Evolutionary conservation across 2,888 invertebrate genomes (phyloP), one percentile per base, ranked within the genome.

Genomic region (Pristionchus entomophagus): DNA sequence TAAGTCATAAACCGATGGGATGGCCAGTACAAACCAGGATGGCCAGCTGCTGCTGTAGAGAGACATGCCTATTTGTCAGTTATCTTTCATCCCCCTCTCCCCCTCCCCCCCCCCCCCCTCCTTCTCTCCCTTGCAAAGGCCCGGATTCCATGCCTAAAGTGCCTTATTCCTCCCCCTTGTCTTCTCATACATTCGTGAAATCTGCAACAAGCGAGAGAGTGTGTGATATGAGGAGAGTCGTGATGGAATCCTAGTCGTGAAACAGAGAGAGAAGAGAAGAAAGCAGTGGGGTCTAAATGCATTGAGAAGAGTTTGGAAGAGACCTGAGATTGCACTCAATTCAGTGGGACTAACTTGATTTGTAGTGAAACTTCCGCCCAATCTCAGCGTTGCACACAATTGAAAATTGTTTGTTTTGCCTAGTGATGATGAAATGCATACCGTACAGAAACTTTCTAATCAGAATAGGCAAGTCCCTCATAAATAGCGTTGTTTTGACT

Each of bases 171-270:
- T 35, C 3, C 41, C 65, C 19, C 19, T 29, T 10, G n/a, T 35
- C 41, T n/a, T 73, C 41, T 73, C 73, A 73, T 73, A 73, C 73
- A 73, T 73, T 73, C 73, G 73, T 73, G 73, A 73, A 69, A 73
- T 41, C 65, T 65, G 73, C 65, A n/a, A n/a, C 35, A 5, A 12
- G 45, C 1, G 73, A 73, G 73, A 73, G 73, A 73, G 38, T 0
- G 22, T 32, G 41, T 8, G 26, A 73, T 41, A 73, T 73, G 41
- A 41, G n/a, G 41, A 73, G 73, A 73, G 73, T 2, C 5, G 6
- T 8, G 38, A 22, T 32, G 19, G 65, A 65, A 65, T 65, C 65
- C 19, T 35, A 14, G 45, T 14, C 6, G 45, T 45, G 45, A 45
- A 45, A 45, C 45, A 45, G 45, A 14, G 45, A 45, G 45, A 45